Conservation (phyloP, 1,140 invertebrate genomes). For the Gryllus bimaculatus region DNA sequence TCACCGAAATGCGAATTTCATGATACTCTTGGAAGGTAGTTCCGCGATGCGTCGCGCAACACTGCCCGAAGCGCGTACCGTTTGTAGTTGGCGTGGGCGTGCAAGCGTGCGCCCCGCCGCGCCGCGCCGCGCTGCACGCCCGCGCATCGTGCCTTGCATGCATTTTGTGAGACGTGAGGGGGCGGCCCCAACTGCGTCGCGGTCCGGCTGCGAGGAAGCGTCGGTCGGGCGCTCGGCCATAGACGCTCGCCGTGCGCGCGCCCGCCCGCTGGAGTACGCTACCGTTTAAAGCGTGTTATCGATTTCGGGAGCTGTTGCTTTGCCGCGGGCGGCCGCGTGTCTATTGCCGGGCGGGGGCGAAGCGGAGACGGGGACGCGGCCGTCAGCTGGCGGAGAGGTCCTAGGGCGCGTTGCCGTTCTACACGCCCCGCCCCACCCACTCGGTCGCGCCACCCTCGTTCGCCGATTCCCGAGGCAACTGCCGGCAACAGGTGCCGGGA, state of each 20-base stretch:
- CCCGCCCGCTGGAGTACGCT: neutral
- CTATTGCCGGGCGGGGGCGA: too few relatives aligned
- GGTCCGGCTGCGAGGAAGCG: too few relatives aligned
- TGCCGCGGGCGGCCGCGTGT: neutral
- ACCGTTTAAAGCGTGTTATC: slow-evolving; percentile 4
- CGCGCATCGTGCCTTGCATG: neutral
- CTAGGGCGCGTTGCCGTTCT: neutral
- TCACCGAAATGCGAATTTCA: neutral
- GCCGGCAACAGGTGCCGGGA: neutral
- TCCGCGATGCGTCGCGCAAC: too few relatives aligned
- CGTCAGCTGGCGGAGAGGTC: neutral
- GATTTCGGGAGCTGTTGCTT: neutral
- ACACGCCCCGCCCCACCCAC: neutral
- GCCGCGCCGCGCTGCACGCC: too few relatives aligned
- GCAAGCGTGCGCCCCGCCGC: neutral
- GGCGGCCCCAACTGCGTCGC: too few relatives aligned
- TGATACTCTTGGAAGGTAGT: too few relatives aligned
- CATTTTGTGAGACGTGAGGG: neutral
- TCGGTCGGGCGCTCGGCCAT: too few relatives aligned
- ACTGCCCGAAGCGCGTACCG: too few relatives aligned
- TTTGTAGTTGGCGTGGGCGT: neutral
- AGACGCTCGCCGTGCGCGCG: too few relatives aligned
- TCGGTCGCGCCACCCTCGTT: too few relatives aligned
- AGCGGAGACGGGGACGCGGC: neutral
- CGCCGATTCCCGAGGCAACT: too few relatives aligned